Base-by-base conservation (phyloP, 2,888 invertebrate species). In the Hymenopus coronatus region DNA sequence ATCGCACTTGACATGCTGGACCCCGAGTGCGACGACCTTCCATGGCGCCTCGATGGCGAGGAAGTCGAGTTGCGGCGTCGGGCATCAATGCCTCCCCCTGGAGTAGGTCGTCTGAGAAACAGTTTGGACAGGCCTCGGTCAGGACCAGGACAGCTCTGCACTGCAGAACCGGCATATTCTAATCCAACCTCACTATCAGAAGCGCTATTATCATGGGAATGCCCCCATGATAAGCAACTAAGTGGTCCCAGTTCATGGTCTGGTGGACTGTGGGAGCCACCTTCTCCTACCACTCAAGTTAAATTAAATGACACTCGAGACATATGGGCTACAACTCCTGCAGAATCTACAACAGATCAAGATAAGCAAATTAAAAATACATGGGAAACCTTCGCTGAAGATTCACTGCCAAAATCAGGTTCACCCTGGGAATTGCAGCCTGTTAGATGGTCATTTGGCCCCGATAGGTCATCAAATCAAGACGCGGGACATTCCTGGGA, bases 51-150 rank as follows among this genome's bases (percentile, higher is more conserved):
- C 82, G 30, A n/a, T 82, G 87, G 82, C 87, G 28, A 88, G 85
- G 28, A 28, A 54, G 86, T 14, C 83, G 40, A 28, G 46, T 9
- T 46, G 70, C 12, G 88, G 89, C 15, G 54, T 20, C 54, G 54
- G 54, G 54, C 54, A 14, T 70, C 54, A 15, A 70, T 70, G 54
- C 54, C 54, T 15, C 54, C 54, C 4, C 54, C 54, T 25, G 54
- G 54, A 70, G 54, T 70, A 70, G 54, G 15, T 87, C 88, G 54
- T 28, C 82, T 40, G 40, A 89, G 15, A 12, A 85, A 27, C 30
- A 86, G 83, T 46, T 85, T n/a, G 89, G 89, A 82, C 46, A 70
- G 86, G 82, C 89, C 85, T 33, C 82, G 54, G 15, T 89, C 89
- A 81, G 85, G 82, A 20, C 85, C 89, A 81, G 54, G 54, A 70